phyloP scores from a whole-genome alignment of 2,888 invertebrate species.

The Sinotaia quadrata region DNA sequence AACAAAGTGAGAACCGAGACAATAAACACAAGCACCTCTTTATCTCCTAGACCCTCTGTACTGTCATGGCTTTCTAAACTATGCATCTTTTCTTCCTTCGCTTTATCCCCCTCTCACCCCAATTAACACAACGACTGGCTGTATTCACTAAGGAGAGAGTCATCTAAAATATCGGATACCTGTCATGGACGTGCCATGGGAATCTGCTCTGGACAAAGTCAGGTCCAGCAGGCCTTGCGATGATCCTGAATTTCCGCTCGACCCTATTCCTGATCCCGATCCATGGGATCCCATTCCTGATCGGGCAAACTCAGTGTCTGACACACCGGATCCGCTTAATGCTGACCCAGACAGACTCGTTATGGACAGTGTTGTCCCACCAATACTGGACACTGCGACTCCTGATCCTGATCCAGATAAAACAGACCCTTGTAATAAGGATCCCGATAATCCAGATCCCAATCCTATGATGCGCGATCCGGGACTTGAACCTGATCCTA shows the following conservation, averaged over 20 bases:
- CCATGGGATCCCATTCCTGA: neutral
- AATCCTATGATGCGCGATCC: too few relatives aligned
- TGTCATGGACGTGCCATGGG: conserved; percentile 22
- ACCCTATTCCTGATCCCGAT: conserved; percentile 5
- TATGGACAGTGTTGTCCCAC: neutral
- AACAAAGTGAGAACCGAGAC: too few relatives aligned
- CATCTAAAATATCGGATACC: neutral
- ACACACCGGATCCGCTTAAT: conserved; percentile 7
- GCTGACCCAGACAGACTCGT: neutral
- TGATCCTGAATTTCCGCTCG: conserved; percentile 1
- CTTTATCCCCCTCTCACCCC: too few relatives aligned
- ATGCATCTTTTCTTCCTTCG: too few relatives aligned
- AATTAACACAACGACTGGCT: neutral
- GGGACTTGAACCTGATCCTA: neutral
- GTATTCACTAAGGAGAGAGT: neutral
- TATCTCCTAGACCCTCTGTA: too few relatives aligned
- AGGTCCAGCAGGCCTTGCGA: conserved; percentile 42
- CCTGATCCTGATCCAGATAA: too few relatives aligned
- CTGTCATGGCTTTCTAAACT: too few relatives aligned
- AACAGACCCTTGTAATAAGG: too few relatives aligned
- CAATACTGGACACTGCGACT: too few relatives aligned
- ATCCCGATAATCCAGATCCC: neutral
- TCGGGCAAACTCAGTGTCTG: neutral
- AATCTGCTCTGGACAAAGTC: conserved; percentile 37
- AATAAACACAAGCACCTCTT: too few relatives aligned